These are phyloP conservation scores for Drosophila lacteicornis DNA, from an alignment of 1,140 invertebrate species.

Conservation along the genomic window DNA sequence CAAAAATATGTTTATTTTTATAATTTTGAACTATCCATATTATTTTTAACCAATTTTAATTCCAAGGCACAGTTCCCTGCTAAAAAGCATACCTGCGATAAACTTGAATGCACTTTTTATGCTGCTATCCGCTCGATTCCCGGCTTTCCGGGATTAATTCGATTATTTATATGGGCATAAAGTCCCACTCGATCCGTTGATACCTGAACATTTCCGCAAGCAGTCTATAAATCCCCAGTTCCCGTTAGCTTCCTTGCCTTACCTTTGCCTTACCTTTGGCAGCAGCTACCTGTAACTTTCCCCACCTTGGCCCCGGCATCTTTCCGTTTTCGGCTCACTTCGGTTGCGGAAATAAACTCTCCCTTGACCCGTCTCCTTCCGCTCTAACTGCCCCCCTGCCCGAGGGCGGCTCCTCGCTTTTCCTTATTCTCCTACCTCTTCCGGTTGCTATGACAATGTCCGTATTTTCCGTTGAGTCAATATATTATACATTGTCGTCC, in stretches of 20 bases:
- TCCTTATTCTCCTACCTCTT: slow-evolving; percentile 48
- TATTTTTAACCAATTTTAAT: background rate
- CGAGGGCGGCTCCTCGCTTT: slow-evolving; percentile 5
- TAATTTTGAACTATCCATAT: too few relatives aligned
- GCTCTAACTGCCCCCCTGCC: slow-evolving; percentile 23
- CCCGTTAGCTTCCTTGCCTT: slow-evolving; percentile 7
- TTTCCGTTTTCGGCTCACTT: slow-evolving; percentile 54
- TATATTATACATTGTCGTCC: slow-evolving; percentile 79
- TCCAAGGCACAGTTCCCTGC: background rate
- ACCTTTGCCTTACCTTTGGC: background rate
- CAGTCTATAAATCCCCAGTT: slow-evolving; percentile 43
- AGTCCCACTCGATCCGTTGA: slow-evolving; percentile 32
- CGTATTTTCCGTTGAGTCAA: slow-evolving; percentile 81
- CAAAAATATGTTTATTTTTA: too few relatives aligned
- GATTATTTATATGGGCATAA: slow-evolving; percentile 42
- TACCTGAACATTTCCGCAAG: slow-evolving; percentile 44
- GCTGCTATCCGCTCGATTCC: background rate
- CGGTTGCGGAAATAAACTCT: slow-evolving; percentile 79
- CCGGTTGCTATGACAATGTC: slow-evolving; percentile 76
- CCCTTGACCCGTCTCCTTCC: slow-evolving; percentile 76
- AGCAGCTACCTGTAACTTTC: slow-evolving; percentile 11
- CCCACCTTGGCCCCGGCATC: slow-evolving; percentile 15
- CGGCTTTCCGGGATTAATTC: slow-evolving; percentile 39
- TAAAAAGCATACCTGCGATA: too few relatives aligned
- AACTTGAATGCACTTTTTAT: slow-evolving; percentile 1